Evolutionary conservation across 2,888 invertebrate genomes (phyloP), one percentile per base, ranked within the genome.

Genomic region (Acanthosepion pharaonis): DNA sequence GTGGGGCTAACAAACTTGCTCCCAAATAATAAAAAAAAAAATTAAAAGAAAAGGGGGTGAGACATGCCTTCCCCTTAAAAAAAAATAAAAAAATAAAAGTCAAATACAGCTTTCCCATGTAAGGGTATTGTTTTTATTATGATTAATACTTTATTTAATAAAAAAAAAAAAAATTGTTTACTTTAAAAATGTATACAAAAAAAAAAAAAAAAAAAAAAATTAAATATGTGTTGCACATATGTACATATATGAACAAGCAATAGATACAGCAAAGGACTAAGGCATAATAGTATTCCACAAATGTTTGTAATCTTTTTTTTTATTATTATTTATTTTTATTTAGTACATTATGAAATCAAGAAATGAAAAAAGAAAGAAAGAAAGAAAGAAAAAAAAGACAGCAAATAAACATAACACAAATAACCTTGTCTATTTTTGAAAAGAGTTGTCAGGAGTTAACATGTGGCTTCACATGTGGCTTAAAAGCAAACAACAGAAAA

Each of bases 211-310:
- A 42, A 42, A 42, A 42, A 78, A 78, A 78, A 78, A 15, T n/a
- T 78, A 78, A 78, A 78, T 78, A 78, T 78, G n/a, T 78, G 11
- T 78, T 78, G 78, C n/a, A 78, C 11, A 78, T n/a, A n/a, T n/a
- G n/a, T 78, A 78, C n/a, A 78, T 78, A 78, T 78, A n/a, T 78
- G 8, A 9, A 78, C 64, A n/a, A 11, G n/a, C 5, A 33, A 78
- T 78, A 78, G n/a, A n/a, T 78, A 78, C 78, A 78, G 78, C n/a
- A 78, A 78, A 78, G 15, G n/a, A 78, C 78, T n/a, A 78, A 78
- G 9, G n/a, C 28, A 51, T 51, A 28, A n/a, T 78, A n/a, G 6
- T n/a, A 78, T n/a, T 78, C 78, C 78, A 78, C 78, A 78, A 78
- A 11, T 78, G 9, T 78, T n/a, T 78, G 8, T 15, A 78, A 78